phyloP scores from a whole-genome alignment of 30 jellyfish, hydroid and myxozoan species.

The Catostylus mosaicus region DNA sequence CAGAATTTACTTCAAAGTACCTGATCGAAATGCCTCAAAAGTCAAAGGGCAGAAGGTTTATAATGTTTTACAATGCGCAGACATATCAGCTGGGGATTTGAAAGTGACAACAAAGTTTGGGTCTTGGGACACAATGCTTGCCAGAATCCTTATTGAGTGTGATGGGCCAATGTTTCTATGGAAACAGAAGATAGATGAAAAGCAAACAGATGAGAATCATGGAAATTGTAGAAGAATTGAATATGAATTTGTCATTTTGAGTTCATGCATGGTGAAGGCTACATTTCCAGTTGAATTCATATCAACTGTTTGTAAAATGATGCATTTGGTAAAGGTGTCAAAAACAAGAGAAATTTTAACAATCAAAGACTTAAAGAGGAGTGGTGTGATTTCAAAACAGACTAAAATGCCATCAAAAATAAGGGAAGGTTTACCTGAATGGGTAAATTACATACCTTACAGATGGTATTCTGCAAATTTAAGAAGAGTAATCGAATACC shows the following conservation, averaged over 20 bases:
- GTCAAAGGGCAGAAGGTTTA: background rate
- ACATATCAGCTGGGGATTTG: slow-evolving; percentile 95
- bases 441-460: slow-evolving; percentile 98
- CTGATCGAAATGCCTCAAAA: slow-evolving; percentile 52
- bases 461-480: slow-evolving; percentile 91
- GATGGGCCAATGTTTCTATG: slow-evolving; percentile 82
- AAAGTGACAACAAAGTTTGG: slow-evolving; percentile 93
- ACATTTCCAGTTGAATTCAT: slow-evolving; percentile 69
- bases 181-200: slow-evolving; percentile 21
- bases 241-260: slow-evolving; percentile 41
- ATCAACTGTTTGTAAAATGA: slow-evolving; percentile 59
- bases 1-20: slow-evolving; percentile 73
- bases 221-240: background rate
- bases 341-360: slow-evolving; percentile 72
- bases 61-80: slow-evolving; percentile 86
- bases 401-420: slow-evolving; percentile 67
- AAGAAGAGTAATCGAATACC: slow-evolving; percentile 79
- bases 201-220: background rate
- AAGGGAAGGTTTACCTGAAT: slow-evolving; percentile 97
- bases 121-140: slow-evolving; percentile 89
- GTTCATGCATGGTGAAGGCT: slow-evolving; percentile 95
- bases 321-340: slow-evolving; percentile 78
- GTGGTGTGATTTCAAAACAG: slow-evolving; percentile 42
- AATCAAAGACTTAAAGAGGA: slow-evolving; percentile 53
- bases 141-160: slow-evolving; percentile 88